Conservation (phyloP, 2,113 vertebrate species). For the Peucedramus taeniatus region DNA sequence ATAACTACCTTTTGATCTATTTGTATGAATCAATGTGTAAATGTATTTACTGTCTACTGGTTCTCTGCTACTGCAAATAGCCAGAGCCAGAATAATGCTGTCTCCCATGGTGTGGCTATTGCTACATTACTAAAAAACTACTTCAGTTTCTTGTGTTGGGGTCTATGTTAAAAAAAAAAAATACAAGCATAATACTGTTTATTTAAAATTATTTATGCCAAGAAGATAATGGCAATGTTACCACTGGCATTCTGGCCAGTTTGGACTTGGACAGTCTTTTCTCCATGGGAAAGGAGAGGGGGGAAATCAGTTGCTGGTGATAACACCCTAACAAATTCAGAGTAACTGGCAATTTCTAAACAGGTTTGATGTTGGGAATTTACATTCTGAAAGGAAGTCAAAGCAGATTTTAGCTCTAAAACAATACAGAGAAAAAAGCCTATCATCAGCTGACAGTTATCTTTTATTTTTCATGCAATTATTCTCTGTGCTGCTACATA, state of each 20-base stretch:
- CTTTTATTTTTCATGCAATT: not conserved
- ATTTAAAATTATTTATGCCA: not conserved
- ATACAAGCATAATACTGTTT: not conserved
- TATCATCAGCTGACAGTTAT: not conserved
- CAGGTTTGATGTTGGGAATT: not conserved
- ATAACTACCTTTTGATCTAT: not conserved
- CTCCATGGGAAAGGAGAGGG: not conserved
- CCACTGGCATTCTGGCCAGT: not conserved
- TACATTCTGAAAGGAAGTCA: not conserved
- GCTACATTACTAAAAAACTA: not conserved
- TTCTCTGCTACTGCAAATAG: not conserved
- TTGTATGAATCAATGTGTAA: not conserved
- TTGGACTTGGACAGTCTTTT: not conserved
- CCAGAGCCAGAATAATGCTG: not conserved
- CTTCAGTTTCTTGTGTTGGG: not conserved
- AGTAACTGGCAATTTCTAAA: not conserved
- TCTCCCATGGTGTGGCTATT: not conserved
- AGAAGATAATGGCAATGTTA: not conserved
- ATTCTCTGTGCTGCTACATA: not conserved
- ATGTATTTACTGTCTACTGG: not conserved
- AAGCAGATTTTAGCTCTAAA: not conserved
- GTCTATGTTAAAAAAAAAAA: not conserved
- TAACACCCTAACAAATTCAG: not conserved
- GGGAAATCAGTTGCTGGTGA: not conserved
- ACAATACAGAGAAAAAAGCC: not conserved